Conservation (phyloP, 2,888 invertebrate species). For the Sabellastarte sp. region DNA sequence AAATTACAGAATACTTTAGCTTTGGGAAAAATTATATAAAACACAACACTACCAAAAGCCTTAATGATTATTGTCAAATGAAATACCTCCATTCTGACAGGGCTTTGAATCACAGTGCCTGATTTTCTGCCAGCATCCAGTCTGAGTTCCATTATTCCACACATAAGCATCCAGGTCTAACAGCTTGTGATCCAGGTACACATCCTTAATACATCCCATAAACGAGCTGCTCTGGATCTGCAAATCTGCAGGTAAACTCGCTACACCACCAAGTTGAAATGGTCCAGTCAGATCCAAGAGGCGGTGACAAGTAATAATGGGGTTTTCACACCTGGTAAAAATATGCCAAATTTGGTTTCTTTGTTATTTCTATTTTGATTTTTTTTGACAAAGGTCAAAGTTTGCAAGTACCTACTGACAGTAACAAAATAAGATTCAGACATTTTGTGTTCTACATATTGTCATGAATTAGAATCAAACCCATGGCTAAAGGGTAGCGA, state of each 20-base stretch:
- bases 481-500: too few relatives aligned
- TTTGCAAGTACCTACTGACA: too few relatives aligned
- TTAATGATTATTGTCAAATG: too few relatives aligned
- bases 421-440: too few relatives aligned
- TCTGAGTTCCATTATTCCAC: slow-evolving; percentile 53
- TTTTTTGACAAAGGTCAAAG: too few relatives aligned
- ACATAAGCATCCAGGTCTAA: slow-evolving; percentile 73
- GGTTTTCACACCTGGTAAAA: slow-evolving; percentile 59
- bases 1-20: too few relatives aligned
- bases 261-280: slow-evolving; percentile 86
- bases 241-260: slow-evolving; percentile 59
- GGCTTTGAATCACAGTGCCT: slow-evolving; percentile 69
- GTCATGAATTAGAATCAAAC: too few relatives aligned
- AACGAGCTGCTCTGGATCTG: slow-evolving; percentile 66
- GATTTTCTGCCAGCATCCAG: slow-evolving; percentile 84
- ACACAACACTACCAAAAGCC: too few relatives aligned
- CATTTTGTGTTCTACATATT: too few relatives aligned
- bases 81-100: slow-evolving; percentile 19
- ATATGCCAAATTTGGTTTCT: too few relatives aligned
- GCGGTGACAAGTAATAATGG: slow-evolving; percentile 65
- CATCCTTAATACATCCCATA: slow-evolving; percentile 86
- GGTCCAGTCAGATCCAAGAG: slow-evolving; percentile 89
- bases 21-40: too few relatives aligned
- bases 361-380: too few relatives aligned
- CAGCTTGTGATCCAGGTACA: slow-evolving; percentile 81